These are phyloP conservation scores for Mesembrinibis cayennensis DNA, from an alignment of 2,113 vertebrate species.

Conservation along the genomic window DNA sequence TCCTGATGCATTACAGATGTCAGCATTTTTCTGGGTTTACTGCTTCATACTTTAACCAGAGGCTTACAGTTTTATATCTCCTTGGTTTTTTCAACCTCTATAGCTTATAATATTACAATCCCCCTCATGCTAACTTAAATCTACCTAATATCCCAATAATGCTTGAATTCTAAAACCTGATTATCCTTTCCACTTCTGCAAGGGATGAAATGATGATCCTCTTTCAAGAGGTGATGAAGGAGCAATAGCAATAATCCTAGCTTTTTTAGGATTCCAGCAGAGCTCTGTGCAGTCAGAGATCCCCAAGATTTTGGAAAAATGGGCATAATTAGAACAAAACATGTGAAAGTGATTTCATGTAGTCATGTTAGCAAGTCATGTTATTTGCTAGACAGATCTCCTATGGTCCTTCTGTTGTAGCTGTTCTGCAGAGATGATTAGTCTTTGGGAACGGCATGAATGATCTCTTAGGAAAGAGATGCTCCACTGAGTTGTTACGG, in stretches of 20 bases:
- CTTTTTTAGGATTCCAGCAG: background rate
- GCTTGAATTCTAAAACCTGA: slow-evolving; percentile 53
- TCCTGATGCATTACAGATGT: background rate
- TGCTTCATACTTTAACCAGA: background rate
- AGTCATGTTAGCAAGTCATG: background rate
- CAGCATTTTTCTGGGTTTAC: background rate
- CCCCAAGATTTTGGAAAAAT: background rate
- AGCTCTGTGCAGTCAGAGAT: background rate
- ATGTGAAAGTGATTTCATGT: background rate
- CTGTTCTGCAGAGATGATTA: background rate
- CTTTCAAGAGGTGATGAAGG: slow-evolving; percentile 28
- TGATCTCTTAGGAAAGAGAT: background rate
- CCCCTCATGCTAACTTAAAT: slow-evolving; percentile 41
- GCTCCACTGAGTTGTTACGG: background rate
- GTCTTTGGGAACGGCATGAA: background rate
- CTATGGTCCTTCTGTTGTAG: background rate
- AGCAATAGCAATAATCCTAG: background rate
- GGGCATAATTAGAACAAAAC: background rate
- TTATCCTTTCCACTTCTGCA: slow-evolving; percentile 45
- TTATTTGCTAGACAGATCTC: background rate
- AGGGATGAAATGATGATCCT: slow-evolving; percentile 42
- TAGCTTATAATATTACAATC: slow-evolving; percentile 26
- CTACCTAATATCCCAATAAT: slow-evolving; percentile 54
- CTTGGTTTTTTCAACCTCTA: background rate
- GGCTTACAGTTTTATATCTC: background rate